Evolutionary conservation across 2,888 invertebrate genomes (phyloP).

Genomic region (Gastrophysa polygoni): DNA sequence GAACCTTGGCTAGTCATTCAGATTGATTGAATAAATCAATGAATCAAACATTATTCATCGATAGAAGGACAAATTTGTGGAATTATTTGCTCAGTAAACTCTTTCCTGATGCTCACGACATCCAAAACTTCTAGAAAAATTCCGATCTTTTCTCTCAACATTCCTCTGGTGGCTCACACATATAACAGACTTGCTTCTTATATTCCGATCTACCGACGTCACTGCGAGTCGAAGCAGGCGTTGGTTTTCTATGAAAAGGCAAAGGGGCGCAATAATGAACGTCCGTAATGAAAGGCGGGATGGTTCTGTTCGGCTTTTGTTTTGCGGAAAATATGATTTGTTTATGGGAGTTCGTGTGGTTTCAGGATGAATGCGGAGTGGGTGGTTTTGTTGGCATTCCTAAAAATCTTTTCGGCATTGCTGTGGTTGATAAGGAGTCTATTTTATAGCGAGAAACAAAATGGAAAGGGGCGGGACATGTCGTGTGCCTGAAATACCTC

Average conservation of each 20-base stretch:
- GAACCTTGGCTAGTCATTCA: too few relatives aligned
- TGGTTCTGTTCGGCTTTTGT: constrained; percentile 23
- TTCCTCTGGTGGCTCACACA: too few relatives aligned
- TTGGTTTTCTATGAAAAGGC: constrained; percentile 4
- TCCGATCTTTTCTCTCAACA: too few relatives aligned
- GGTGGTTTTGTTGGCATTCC: background rate
- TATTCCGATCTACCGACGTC: background rate
- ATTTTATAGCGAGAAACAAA: background rate
- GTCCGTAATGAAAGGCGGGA: constrained; percentile 20
- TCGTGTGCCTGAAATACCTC: background rate
- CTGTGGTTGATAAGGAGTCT: constrained; percentile 5
- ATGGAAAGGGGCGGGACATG: background rate
- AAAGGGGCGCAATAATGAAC: constrained; percentile 23
- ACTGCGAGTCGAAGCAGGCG: background rate
- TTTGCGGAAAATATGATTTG: constrained; percentile 25
- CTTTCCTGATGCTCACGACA: too few relatives aligned
- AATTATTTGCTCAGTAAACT: too few relatives aligned
- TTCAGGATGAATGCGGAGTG: constrained; percentile 6
- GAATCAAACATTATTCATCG: too few relatives aligned
- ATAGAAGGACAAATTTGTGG: too few relatives aligned
- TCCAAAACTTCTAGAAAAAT: too few relatives aligned
- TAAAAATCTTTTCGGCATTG: constrained; percentile 12
- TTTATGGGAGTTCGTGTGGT: constrained; percentile 22
- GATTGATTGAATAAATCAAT: too few relatives aligned
- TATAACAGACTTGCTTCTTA: too few relatives aligned